Evolutionary conservation across 2,888 invertebrate genomes (phyloP).

Genomic region (Drosophila bunnanda): DNA sequence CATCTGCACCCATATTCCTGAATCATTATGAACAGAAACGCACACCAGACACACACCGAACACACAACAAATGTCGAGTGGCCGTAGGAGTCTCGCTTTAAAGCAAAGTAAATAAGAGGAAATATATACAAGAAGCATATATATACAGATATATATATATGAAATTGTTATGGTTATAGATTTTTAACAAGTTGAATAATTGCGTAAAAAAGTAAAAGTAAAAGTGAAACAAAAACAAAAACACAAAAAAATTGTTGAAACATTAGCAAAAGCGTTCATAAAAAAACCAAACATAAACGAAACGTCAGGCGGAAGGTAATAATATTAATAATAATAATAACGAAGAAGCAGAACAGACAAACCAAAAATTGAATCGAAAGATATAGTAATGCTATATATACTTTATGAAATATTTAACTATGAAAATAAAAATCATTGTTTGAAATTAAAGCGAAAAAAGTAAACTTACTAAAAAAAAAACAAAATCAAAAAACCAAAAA

Average conservation of each 20-base stretch:
- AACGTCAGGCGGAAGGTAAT: constrained; percentile 41
- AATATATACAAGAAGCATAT: constrained; percentile 57
- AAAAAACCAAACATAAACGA: constrained; percentile 46
- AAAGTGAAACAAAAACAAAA: constrained; percentile 75
- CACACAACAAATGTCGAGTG: constrained; percentile 58
- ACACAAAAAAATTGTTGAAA: constrained; percentile 82
- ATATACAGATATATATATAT: constrained; percentile 61
- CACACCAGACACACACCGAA: constrained; percentile 35
- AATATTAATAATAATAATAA: constrained; percentile 46
- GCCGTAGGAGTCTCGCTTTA: constrained; percentile 68
- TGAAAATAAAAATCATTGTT: constrained; percentile 75
- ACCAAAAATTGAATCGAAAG: constrained; percentile 52
- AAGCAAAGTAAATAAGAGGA: constrained; percentile 67
- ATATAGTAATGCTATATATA: constrained; percentile 72
- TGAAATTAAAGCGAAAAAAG: constrained; percentile 70
- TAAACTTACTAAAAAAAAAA: constrained; percentile 48
- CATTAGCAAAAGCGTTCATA: constrained; percentile 82
- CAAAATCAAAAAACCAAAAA: constrained; percentile 37
- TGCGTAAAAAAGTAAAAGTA: constrained; percentile 69
- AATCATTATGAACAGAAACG: constrained; percentile 32
- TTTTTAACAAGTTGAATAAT: constrained; percentile 83
- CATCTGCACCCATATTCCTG: constrained; percentile 5
- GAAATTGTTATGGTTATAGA: constrained; percentile 82
- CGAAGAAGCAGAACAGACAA: constrained; percentile 30
- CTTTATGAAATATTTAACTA: constrained; percentile 79